Evolutionary conservation across 2,888 invertebrate species (phyloP), one percentile per base, ranked within the genome.

Genomic region (Agrenia bidenticulata): DNA sequence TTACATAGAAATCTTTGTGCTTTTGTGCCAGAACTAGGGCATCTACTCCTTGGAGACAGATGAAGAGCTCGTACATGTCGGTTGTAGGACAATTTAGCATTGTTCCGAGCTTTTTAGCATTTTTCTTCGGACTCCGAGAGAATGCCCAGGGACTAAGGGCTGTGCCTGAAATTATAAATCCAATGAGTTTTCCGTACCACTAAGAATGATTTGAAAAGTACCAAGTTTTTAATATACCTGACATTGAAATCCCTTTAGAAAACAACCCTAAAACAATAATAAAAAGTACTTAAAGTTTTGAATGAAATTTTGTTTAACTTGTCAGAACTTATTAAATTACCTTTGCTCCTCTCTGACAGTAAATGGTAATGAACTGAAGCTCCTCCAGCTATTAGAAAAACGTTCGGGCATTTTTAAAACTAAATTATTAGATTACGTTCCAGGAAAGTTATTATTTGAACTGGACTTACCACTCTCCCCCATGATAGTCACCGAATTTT

Each of bases 91-190:
- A 76, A 26, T 74, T 75, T n/a, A 75, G 19, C 49, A 73, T 50
- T 1, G 72, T 63, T 15, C 69, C 75, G 17, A 76, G 49, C 21
- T 64, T 67, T 19, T 64, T 71, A 7, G 74, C 74, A 9, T 37
- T 79, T 80, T 15, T 86, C 83, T 23, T 89, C 81, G 78, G 90
- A 17, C 61, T 61, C 1, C 74, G 63, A 0, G 85, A 82, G 0
- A 87, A 83, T 0, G 86, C 75, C 76, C 75, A 75, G 5, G 74
- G 73, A 11, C 63, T 63, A 1, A 76, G 62, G 59, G 82, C 82
- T 1, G 81, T 80, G 0, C 83, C 82, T 68, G 80, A 79, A 78
- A n/a, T n/a, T n/a, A n/a, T n/a, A n/a, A n/a, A n/a, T n/a, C n/a
- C n/a, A n/a, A n/a, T n/a, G n/a, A n/a, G n/a, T n/a, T n/a, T n/a